Conservation (phyloP, 1,140 invertebrate species). For the Charaxes varanes region DNA sequence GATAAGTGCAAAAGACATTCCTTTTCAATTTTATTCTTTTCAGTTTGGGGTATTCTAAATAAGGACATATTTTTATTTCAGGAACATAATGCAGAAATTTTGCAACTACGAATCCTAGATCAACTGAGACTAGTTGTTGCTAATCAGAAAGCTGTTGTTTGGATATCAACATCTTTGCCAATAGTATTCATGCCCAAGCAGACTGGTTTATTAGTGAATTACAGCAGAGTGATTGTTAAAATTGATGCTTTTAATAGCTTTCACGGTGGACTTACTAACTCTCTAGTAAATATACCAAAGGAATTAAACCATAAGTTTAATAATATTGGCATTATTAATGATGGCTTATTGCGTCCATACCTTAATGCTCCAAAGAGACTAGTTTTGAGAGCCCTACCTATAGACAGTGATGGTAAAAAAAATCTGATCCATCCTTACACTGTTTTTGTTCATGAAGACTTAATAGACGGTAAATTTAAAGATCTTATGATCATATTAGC, state of each 20-base stretch:
- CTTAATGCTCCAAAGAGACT: constrained; percentile 40
- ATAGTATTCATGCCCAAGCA: constrained; percentile 62
- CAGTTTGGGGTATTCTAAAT: too few species aligned
- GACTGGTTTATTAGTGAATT: constrained; percentile 54
- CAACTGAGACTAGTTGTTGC: constrained; percentile 71
- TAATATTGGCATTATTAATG: constrained; percentile 54
- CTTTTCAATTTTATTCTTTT: too few species aligned
- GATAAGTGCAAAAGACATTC: too few species aligned
- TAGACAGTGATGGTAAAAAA: constrained; percentile 62
- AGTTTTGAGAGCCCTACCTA: constrained; percentile 49
- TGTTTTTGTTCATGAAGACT: constrained; percentile 61
- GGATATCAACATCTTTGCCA: constrained; percentile 72
- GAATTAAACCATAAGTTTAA: constrained; percentile 37
- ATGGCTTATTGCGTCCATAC: constrained; percentile 46
- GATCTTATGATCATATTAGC: constrained; percentile 47
- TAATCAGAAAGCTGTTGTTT: constrained; percentile 74
- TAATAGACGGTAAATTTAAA: constrained; percentile 44
- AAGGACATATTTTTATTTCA: constrained; percentile 35
- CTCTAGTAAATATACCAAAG: constrained; percentile 22
- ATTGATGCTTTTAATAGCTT: constrained; percentile 54
- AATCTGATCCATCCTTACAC: constrained; percentile 65
- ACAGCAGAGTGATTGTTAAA: constrained; percentile 55
- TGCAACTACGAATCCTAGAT: constrained; percentile 73
- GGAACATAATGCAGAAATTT: constrained; percentile 73
- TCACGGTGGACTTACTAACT: constrained; percentile 19